These are phyloP conservation scores for Ferrisia virgata DNA, from an alignment of 2,888 invertebrate species.

Conservation along the genomic window DNA sequence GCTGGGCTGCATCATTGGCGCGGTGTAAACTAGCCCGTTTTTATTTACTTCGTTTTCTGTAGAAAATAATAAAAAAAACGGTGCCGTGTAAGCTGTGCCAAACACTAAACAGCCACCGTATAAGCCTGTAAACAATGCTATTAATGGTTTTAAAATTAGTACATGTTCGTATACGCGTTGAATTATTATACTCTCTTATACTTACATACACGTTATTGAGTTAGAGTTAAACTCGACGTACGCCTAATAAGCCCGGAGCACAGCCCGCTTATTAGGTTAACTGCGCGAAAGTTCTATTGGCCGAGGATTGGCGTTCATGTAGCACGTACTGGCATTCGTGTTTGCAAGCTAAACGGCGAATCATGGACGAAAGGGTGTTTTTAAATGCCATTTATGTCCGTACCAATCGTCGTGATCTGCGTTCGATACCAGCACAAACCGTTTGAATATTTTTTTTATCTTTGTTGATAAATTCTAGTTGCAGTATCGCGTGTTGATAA, in stretches of 20 bases:
- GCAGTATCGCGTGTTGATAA: neutral
- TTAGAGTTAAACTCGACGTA: no score
- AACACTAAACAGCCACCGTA: constrained; percentile 27
- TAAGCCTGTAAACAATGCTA: constrained; percentile 36
- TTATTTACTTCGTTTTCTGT: constrained; percentile 14
- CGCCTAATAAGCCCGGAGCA: neutral
- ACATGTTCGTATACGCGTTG: constrained; percentile 7
- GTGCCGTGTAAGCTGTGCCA: constrained; percentile 33
- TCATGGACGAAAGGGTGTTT: constrained; percentile 1
- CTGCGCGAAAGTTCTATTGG: neutral
- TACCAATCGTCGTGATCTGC: neutral
- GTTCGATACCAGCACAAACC: neutral
- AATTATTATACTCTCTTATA: constrained; percentile 21
- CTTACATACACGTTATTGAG: neutral
- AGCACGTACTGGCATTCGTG: neutral
- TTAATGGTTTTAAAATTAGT: constrained; percentile 32
- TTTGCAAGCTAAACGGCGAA: neutral
- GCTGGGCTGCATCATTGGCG: neutral
- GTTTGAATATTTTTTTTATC: neutral
- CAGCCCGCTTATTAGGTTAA: neutral
- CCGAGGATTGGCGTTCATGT: neutral
- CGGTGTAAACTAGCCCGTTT: neutral
- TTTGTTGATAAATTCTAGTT: neutral
- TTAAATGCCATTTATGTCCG: neutral
- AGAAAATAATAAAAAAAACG: constrained; percentile 1